These are phyloP conservation scores for Cromileptes altivelis DNA, from an alignment of 2,113 vertebrate genomes.

Conservation along the genomic window DNA sequence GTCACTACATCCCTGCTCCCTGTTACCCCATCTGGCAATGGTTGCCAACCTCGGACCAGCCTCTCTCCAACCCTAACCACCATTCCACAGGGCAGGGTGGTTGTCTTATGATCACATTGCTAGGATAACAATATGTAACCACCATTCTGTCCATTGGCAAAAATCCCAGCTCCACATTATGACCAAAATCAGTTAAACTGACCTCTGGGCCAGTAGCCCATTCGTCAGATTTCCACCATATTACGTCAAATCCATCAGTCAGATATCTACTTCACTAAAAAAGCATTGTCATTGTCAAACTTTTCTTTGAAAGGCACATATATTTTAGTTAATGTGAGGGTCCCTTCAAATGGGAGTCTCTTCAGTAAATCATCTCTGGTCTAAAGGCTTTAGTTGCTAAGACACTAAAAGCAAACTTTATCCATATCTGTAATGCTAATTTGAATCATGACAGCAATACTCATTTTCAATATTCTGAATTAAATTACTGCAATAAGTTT, in stretches of 20 bases:
- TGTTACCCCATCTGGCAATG: conserved; percentile 50
- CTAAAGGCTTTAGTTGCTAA: neutral
- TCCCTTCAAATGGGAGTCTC: neutral
- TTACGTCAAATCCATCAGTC: neutral
- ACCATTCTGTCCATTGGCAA: conserved; percentile 10
- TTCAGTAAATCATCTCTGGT: neutral
- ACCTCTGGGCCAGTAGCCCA: neutral
- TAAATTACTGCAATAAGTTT: no score
- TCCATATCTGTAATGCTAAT: neutral
- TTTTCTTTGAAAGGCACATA: neutral
- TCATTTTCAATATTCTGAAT: neutral
- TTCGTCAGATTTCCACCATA: conserved; percentile 2
- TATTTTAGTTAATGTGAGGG: neutral
- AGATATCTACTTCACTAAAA: neutral
- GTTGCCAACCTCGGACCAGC: conserved; percentile 20
- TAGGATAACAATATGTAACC: conserved; percentile 9
- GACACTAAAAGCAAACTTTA: neutral
- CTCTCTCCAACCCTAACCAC: conserved; percentile 24
- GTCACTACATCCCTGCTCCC: conserved; percentile 4
- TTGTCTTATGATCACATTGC: conserved; percentile 11
- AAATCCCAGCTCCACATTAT: neutral
- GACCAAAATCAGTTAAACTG: conserved; percentile 12
- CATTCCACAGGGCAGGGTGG: neutral
- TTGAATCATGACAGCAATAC: neutral
- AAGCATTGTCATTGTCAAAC: neutral